These are phyloP conservation scores for Globodera ellingtonae DNA, from an alignment of 1,140 invertebrate species.

Conservation along the genomic window DNA sequence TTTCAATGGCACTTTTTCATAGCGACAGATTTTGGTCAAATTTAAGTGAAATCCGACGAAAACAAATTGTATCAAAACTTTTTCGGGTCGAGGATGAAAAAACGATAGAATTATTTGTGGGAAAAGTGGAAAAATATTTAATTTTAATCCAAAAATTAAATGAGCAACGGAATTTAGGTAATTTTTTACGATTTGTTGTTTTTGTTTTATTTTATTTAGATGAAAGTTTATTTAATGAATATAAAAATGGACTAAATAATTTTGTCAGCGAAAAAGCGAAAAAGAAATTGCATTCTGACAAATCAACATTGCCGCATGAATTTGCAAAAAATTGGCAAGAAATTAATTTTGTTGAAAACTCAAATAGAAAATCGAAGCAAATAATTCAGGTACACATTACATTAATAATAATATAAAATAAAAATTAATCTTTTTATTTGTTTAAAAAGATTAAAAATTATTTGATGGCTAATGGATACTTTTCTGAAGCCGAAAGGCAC, in stretches of 20 bases:
- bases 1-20: neutral
- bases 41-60: neutral
- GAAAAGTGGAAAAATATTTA: neutral
- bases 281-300: neutral
- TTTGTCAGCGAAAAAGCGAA: neutral
- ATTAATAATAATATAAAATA: neutral
- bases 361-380: neutral
- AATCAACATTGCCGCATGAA: neutral
- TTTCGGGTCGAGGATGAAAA: neutral
- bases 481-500: neutral
- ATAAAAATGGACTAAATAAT: neutral
- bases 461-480: neutral
- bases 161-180: neutral
- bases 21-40: neutral
- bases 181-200: neutral
- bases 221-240: neutral
- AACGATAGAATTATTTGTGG: neutral
- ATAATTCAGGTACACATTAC: neutral
- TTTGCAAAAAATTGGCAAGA: constrained; percentile 1
- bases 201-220: neutral
- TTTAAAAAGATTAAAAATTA: neutral
- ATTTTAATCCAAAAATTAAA: neutral
- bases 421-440: neutral
- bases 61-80: neutral
- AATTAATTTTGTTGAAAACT: neutral